Conservation (phyloP, 1,140 invertebrate species). For the Centruroides vittatus region DNA sequence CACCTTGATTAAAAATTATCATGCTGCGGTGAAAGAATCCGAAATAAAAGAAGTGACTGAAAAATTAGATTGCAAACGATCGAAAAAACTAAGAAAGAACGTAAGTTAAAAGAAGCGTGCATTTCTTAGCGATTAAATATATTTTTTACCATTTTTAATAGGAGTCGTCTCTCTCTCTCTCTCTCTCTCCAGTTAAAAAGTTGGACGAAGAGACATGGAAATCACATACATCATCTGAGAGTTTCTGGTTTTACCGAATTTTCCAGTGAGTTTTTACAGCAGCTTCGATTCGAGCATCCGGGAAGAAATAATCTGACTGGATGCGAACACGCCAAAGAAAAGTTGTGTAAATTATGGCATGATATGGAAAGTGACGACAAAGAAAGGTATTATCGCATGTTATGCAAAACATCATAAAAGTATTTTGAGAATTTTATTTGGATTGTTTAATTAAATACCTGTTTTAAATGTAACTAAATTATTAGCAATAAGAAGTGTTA, state of each 20-base stretch:
- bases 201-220: not conserved
- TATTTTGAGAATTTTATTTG: no score
- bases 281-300: constrained; percentile 1
- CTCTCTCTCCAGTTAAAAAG: no score
- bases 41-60: constrained; percentile 41
- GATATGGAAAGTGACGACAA: constrained; percentile 19
- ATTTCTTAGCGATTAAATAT: no score
- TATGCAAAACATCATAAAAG: not conserved
- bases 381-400: not conserved
- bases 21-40: constrained; percentile 43
- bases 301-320: constrained; percentile 1
- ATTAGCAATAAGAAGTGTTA: no score
- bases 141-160: no score
- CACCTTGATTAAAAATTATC: constrained; percentile 65
- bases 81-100: no score
- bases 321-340: constrained; percentile 43
- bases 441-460: no score
- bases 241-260: constrained; percentile 2
- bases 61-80: constrained; percentile 14
- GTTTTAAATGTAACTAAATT: no score
- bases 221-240: not conserved
- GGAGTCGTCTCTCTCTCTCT: no score
- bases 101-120: no score
- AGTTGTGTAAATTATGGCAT: constrained; percentile 26
- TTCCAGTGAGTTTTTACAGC: not conserved